phyloP scores from a whole-genome alignment of 30 jellyfish, hydroid and myxozoan species.

The Chironex yamaguchii region DNA sequence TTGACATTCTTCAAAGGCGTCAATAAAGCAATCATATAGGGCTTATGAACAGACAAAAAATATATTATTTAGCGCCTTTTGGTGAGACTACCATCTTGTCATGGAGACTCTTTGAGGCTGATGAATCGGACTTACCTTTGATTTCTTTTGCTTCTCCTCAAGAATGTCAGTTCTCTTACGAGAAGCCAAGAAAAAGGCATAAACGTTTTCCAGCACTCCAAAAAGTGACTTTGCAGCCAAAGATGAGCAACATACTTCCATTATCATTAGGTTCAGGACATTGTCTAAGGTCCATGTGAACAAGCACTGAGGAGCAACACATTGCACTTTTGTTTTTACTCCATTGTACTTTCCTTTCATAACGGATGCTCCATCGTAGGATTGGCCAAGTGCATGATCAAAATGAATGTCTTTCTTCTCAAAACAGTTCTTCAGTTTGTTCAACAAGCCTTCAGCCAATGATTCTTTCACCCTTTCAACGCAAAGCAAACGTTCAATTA shows the following conservation, averaged over 20 bases:
- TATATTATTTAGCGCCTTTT: slow-evolving; percentile 15
- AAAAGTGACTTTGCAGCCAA: slow-evolving; percentile 4
- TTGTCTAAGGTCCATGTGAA: slow-evolving; percentile 21
- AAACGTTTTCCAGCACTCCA: slow-evolving; percentile 9
- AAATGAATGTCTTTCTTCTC: not conserved
- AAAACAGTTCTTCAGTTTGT: not conserved
- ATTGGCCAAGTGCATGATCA: slow-evolving; percentile 18
- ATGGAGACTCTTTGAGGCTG: slow-evolving; percentile 37
- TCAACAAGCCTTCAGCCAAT: slow-evolving; percentile 10
- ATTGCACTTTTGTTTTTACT: slow-evolving; percentile 1
- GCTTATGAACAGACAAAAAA: slow-evolving; percentile 2
- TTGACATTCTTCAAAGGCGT: not conserved
- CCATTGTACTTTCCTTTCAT: slow-evolving; percentile 28
- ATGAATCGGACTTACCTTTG: not conserved
- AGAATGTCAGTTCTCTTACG: slow-evolving; percentile 12
- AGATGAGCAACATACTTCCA: slow-evolving; percentile 9
- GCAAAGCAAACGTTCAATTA: not conserved
- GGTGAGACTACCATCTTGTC: slow-evolving; percentile 33
- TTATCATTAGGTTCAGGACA: slow-evolving; percentile 4
- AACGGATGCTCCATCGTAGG: slow-evolving; percentile 32
- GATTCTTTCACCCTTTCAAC: not conserved
- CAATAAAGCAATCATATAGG: slow-evolving; percentile 1
- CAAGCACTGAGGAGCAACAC: not conserved
- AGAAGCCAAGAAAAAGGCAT: not conserved
- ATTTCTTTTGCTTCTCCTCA: not conserved